phyloP scores from a whole-genome alignment of 2,113 vertebrate species.

The Dromas ardeola region DNA sequence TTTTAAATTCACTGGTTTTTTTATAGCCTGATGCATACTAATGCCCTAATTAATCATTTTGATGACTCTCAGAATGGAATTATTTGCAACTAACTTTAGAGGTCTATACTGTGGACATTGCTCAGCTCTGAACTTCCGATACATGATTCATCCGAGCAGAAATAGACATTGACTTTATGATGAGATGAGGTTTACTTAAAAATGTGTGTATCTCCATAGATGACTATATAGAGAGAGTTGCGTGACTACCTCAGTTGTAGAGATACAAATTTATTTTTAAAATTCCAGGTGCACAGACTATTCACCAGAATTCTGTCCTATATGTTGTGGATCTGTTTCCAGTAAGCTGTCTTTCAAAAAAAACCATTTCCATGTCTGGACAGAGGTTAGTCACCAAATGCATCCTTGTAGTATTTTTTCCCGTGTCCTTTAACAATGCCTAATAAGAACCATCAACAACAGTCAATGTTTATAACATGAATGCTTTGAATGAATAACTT shows the following conservation, averaged over 20 bases:
- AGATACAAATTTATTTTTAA: neutral
- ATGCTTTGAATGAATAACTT: neutral
- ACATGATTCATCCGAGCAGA: neutral
- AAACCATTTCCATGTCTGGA: neutral
- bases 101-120: neutral
- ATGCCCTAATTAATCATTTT: neutral
- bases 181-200: neutral
- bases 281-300: neutral
- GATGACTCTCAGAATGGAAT: neutral
- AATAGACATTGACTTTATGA: neutral
- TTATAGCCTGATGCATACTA: neutral
- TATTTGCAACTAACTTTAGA: neutral
- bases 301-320: neutral
- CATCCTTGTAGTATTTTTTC: neutral
- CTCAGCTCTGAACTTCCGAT: neutral
- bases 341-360: neutral
- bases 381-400: neutral
- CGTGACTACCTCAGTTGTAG: neutral
- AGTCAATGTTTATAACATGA: accelerated
- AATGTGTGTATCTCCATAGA: neutral
- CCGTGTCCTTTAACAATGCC: neutral
- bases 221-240: accelerated
- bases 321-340: neutral
- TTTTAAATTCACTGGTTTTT: neutral
- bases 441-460: neutral